These are phyloP conservation scores for Periophthalmus magnuspinnatus DNA, from an alignment of 2,797 vertebrate genomes.

Conservation along the genomic window DNA sequence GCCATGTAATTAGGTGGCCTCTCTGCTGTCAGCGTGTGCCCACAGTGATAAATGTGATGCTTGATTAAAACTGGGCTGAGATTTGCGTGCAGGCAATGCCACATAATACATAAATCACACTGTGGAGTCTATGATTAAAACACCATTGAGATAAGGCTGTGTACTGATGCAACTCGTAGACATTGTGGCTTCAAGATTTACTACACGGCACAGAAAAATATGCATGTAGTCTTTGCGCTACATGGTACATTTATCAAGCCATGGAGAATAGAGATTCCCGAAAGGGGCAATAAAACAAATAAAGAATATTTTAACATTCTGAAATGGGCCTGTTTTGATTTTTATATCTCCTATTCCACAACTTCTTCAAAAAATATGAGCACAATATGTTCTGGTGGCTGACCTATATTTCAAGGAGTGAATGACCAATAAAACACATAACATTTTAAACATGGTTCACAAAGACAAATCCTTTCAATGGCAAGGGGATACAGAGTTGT, in stretches of 20 bases:
- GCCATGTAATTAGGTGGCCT: slow-evolving; percentile 61
- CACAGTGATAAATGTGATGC: slow-evolving; percentile 59
- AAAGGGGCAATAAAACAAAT: neutral
- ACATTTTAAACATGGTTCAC: too few species aligned
- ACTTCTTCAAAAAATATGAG: too few species aligned
- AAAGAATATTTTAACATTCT: neutral
- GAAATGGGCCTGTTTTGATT: too few species aligned
- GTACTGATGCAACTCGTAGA: neutral
- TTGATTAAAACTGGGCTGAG: slow-evolving; percentile 57
- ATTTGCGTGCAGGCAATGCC: slow-evolving; percentile 16
- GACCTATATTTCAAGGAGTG: too few species aligned
- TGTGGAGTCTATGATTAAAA: slow-evolving; percentile 33
- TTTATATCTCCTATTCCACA: too few species aligned
- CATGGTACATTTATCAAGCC: neutral
- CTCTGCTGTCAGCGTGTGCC: slow-evolving; percentile 44
- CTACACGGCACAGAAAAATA: neutral
- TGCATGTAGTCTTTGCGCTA: neutral
- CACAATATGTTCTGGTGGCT: too few species aligned
- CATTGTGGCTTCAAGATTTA: neutral
- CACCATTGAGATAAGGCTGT: slow-evolving; percentile 30
- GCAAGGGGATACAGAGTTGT: too few species aligned
- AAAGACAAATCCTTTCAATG: too few species aligned
- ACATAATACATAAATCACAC: slow-evolving; percentile 51
- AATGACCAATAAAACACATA: too few species aligned
- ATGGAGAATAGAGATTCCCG: neutral